phyloP scores from a whole-genome alignment of 2,797 vertebrate species.

The Phrynocephalus vlangalii region DNA sequence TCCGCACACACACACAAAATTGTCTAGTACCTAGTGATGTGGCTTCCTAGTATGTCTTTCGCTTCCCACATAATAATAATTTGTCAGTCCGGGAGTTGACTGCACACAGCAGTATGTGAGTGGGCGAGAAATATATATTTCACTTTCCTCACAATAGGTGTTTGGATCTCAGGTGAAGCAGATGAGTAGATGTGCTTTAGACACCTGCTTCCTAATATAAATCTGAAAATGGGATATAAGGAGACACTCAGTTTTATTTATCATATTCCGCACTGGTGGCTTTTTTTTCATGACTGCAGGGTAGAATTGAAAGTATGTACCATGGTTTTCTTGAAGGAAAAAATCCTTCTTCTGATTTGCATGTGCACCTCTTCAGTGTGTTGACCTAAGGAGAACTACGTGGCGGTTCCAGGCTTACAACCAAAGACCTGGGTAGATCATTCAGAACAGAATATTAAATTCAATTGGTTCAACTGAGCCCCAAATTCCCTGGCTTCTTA shows the following conservation, averaged over 20 bases:
- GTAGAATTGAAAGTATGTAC: conserved; percentile 22
- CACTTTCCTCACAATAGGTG: conserved; percentile 55
- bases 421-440: neutral
- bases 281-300: conserved; percentile 22
- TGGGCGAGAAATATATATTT: conserved; percentile 66
- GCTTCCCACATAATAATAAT: conserved; percentile 48
- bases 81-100: conserved; percentile 32
- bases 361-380: neutral
- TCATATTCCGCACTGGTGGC: neutral
- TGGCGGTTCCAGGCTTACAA: no score
- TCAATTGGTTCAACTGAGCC: no score
- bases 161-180: conserved; percentile 66
- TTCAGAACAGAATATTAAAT: neutral
- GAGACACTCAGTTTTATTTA: conserved; percentile 69
- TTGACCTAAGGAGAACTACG: neutral
- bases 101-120: conserved; percentile 49
- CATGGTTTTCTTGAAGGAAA: conserved; percentile 57
- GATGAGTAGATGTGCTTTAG: conserved; percentile 66
- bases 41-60: conserved; percentile 42
- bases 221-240: conserved; percentile 65
- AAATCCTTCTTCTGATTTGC: neutral
- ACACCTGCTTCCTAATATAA: conserved; percentile 72
- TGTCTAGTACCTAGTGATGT: conserved; percentile 48
- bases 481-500: neutral
- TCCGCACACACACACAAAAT: conserved; percentile 41